Evolutionary conservation across 1,140 invertebrate genomes (phyloP).

Genomic region (Calliopsis andreniformis): DNA sequence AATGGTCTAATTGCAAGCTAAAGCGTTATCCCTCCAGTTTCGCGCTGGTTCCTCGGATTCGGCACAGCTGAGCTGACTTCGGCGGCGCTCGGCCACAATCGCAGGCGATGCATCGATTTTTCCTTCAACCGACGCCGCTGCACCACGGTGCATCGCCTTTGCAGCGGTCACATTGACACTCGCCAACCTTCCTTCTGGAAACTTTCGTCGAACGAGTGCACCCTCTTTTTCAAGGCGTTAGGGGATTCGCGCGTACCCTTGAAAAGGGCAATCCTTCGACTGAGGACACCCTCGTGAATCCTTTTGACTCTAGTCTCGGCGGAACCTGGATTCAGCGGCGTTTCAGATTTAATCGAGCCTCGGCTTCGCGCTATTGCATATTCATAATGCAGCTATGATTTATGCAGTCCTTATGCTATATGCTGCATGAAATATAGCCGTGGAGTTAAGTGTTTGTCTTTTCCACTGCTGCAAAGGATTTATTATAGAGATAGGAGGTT

Average conservation of each 20-base stretch:
- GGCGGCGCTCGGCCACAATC: constrained; percentile 51
- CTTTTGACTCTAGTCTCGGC: background rate
- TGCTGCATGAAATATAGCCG: background rate
- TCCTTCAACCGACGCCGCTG: constrained; percentile 37
- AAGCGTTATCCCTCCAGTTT: background rate
- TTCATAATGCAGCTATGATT: constrained; percentile 7
- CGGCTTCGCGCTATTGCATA: background rate
- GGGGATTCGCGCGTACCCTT: background rate
- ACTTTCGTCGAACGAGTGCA: background rate
- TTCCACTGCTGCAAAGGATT: background rate
- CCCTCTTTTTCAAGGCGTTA: background rate
- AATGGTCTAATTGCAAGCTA: too few relatives aligned
- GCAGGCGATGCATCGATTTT: constrained; percentile 63
- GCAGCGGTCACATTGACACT: constrained; percentile 23
- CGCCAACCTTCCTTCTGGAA: constrained; percentile 30
- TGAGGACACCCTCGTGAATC: too few relatives aligned
- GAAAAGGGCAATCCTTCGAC: too few relatives aligned
- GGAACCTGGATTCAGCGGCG: background rate
- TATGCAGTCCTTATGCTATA: background rate
- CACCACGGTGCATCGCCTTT: constrained; percentile 44
- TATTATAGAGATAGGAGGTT: too few relatives aligned
- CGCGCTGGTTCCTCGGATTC: constrained; percentile 23
- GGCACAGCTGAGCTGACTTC: constrained; percentile 47
- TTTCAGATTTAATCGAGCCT: background rate
- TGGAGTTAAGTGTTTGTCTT: background rate